A percentile compares a stretch with the other conserved stretches of the same genome.
These are phyloP conservation scores for Nemopilema nomurai DNA, from an alignment of 30 jellyfish, hydroid and myxozoan species.

Conservation along the genomic window DNA sequence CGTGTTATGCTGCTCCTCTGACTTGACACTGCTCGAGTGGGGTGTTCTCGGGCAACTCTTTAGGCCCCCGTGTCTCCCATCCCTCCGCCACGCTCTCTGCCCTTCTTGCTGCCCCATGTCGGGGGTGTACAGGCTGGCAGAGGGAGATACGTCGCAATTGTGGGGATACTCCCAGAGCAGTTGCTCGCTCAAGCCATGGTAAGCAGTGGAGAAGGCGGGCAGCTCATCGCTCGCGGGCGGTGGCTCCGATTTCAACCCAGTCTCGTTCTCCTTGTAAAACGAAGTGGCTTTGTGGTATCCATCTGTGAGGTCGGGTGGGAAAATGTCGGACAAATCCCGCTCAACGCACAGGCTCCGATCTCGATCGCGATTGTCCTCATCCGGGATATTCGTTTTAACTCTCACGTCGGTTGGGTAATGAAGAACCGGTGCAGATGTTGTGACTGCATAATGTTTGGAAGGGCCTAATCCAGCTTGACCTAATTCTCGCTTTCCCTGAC, in stretches of 20 bases:
- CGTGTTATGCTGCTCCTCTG: slow-evolving; percentile 5
- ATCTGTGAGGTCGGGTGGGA: slow-evolving; percentile 43
- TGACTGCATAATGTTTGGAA: slow-evolving; percentile 2
- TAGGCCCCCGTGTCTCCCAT: slow-evolving; percentile 29
- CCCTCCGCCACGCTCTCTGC: slow-evolving; percentile 52
- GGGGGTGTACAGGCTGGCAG: slow-evolving; percentile 70
- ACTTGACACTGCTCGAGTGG: slow-evolving; percentile 6
- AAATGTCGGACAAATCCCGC: slow-evolving; percentile 53
- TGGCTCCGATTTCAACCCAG: slow-evolving; percentile 34
- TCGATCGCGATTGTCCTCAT: not conserved
- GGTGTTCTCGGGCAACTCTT: slow-evolving; percentile 5
- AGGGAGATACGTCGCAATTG: slow-evolving; percentile 77
- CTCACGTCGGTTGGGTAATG: slow-evolving; percentile 60
- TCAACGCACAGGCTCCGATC: slow-evolving; percentile 52
- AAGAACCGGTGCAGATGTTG: slow-evolving; percentile 34
- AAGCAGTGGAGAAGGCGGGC: slow-evolving; percentile 43
- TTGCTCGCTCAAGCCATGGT: slow-evolving; percentile 64
- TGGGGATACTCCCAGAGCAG: slow-evolving; percentile 74
- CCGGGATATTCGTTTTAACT: slow-evolving; percentile 15
- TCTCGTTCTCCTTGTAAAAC: slow-evolving; percentile 35
- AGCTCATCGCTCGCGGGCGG: slow-evolving; percentile 10
- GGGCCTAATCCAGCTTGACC: slow-evolving; percentile 16
- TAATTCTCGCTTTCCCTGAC: slow-evolving; percentile 31
- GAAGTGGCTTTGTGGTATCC: slow-evolving; percentile 48
- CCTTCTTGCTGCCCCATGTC: slow-evolving; percentile 45